phyloP scores from a whole-genome alignment of 2,888 invertebrate genomes.

The Lampropteryx suffumata region DNA sequence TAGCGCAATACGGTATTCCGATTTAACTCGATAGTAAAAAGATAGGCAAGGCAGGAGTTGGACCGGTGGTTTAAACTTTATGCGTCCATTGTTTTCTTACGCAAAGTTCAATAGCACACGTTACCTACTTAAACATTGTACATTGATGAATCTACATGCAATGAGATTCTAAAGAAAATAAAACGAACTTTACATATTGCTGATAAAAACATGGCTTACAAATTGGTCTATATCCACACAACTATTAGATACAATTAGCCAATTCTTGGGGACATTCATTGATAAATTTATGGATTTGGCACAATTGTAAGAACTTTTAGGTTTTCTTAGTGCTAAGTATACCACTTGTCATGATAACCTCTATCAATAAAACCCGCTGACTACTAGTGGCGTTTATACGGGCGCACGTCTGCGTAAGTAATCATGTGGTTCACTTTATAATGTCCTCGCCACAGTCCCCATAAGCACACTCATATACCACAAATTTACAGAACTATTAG shows the following conservation, averaged over 20 bases:
- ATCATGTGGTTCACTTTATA: constrained; percentile 51
- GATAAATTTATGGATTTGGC: no score
- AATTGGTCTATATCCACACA: no score
- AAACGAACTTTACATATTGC: no score
- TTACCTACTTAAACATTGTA: neutral
- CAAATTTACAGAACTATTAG: constrained; percentile 32
- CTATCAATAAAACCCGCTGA: constrained; percentile 30
- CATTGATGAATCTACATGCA: no score
- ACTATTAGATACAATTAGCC: no score
- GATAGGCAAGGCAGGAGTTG: constrained; percentile 13
- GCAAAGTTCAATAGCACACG: constrained; percentile 21
- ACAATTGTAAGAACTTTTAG: no score
- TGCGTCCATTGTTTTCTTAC: constrained; percentile 22
- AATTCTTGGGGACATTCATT: no score
- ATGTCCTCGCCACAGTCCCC: constrained; percentile 58
- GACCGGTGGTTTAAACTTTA: constrained; percentile 13
- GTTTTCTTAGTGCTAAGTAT: no score
- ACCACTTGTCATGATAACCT: constrained; percentile 39
- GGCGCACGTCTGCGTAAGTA: constrained; percentile 56
- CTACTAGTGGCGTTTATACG: constrained; percentile 51
- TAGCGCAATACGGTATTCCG: constrained; percentile 20
- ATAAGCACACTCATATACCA: constrained; percentile 44
- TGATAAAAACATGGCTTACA: no score
- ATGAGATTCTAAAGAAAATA: no score
- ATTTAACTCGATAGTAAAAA: constrained; percentile 23